phyloP scores from a whole-genome alignment of 92 coral and sea anemone species.

The Epizoanthus illoricatus region DNA sequence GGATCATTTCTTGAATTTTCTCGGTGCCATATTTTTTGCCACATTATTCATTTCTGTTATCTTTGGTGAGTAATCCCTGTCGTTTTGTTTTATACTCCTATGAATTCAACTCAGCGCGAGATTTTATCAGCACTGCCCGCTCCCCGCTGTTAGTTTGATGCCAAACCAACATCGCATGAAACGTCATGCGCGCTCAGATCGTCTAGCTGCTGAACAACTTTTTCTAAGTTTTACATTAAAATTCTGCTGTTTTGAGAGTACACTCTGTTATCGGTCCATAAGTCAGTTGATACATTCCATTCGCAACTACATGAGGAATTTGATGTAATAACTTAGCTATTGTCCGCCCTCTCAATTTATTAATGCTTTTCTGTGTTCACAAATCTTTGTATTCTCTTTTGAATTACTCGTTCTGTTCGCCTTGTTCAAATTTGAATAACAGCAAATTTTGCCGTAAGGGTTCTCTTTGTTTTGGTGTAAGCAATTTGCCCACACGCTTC shows the following conservation, averaged over 20 bases:
- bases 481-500: conserved; percentile 23
- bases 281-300: neutral
- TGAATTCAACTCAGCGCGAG: conserved; percentile 23
- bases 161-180: too few relatives aligned
- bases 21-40: neutral
- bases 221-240: neutral
- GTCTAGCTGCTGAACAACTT: neutral
- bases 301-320: conserved; percentile 33
- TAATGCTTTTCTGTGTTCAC: conserved; percentile 19
- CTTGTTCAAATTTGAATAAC: conserved; percentile 18
- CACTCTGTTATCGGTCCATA: conserved; percentile 15
- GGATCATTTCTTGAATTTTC: neutral
- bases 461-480: conserved; percentile 14
- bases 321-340: conserved; percentile 1
- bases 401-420: conserved; percentile 23
- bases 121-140: neutral
- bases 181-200: too few relatives aligned
- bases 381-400: conserved; percentile 19
- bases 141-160: conserved; percentile 20
- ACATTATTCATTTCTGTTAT: neutral
- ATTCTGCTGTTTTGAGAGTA: conserved; percentile 16
- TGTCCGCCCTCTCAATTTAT: neutral
- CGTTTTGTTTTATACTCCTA: conserved; percentile 21
- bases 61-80: neutral
- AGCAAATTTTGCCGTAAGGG: conserved; percentile 11